A percentile compares a stretch with the other conserved stretches of the same genome.
Evolutionary conservation across 2,113 vertebrate genomes (phyloP).

Genomic region (Cyphomyrus plagiostoma): DNA sequence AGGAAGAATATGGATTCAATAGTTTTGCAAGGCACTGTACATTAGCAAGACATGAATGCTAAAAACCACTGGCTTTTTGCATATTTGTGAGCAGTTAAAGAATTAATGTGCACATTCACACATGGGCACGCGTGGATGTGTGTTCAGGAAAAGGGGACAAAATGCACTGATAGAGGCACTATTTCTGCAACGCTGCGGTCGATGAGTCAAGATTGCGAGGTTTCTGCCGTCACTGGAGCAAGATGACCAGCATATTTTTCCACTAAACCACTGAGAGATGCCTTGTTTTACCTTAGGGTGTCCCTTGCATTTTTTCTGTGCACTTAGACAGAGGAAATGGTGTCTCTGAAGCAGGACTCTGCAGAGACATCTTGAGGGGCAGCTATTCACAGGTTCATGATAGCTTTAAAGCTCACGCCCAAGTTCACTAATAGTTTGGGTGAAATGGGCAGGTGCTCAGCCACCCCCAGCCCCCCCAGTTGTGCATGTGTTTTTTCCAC

Average conservation of each 20-base stretch:
- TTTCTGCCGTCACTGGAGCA: neutral
- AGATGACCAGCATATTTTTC: neutral
- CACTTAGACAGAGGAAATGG: neutral
- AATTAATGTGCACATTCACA: neutral
- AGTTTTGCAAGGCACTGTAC: neutral
- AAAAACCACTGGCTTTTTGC: neutral
- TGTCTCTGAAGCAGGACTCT: neutral
- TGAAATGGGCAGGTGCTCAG: neutral
- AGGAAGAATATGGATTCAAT: neutral
- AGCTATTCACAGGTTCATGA: neutral
- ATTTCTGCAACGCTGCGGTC: neutral
- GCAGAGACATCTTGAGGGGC: neutral
- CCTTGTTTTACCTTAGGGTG: neutral
- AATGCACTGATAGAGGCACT: neutral
- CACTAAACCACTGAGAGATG: neutral
- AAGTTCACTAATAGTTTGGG: neutral
- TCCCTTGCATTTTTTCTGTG: neutral
- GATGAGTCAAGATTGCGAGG: neutral
- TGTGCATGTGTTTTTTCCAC: neutral
- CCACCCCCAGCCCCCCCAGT: neutral
- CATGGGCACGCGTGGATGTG: neutral
- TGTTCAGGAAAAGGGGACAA: neutral
- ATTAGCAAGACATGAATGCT: neutral
- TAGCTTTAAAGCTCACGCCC: neutral
- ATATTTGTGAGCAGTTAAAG: neutral